Evolutionary conservation across 2,113 vertebrate genomes (phyloP).

Genomic region (cat (Felis catus)): F.catus_Fca126_mat1.0 CM031412.1:79428001-79428500

Average conservation of each 20-base stretch:
- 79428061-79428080: background rate
- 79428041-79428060: background rate
- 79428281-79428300: background rate
- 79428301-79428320: background rate
- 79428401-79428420: background rate
- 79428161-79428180: background rate
- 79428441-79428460: rapidly evolving
- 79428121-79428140: background rate
- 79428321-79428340: background rate
- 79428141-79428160: background rate
- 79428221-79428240: background rate
- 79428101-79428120: too few species aligned
- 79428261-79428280: background rate
- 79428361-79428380: background rate
- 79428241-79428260: background rate
- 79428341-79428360: background rate
- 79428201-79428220: background rate
- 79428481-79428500: background rate
- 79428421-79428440: background rate
- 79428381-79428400: background rate
- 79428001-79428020: background rate
- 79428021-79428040: background rate
- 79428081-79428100: background rate
- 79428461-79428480: background rate
- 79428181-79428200: background rate